Percentiles rank a stretch among this genome's conserved stretches.
These are phyloP conservation scores for Meles meles DNA, from an alignment of 2,113 vertebrate genomes.

Conservation along the genomic window DNA sequence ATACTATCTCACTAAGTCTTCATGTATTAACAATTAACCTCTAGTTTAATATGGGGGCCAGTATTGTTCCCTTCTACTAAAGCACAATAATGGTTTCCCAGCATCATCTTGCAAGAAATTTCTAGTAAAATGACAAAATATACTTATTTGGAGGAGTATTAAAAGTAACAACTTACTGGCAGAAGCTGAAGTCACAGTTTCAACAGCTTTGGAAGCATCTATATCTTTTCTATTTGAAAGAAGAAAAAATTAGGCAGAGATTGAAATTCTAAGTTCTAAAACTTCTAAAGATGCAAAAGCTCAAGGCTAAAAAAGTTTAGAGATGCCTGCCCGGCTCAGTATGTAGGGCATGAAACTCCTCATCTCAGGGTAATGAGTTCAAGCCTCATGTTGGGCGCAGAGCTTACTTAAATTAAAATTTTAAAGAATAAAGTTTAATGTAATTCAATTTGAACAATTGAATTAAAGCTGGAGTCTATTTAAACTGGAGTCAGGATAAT, in stretches of 20 bases:
- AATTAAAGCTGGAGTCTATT: background rate
- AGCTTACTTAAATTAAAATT: background rate
- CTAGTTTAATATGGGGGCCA: background rate
- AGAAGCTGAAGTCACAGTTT: slow-evolving; percentile 10
- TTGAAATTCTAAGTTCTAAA: slow-evolving; percentile 31
- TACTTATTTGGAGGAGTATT: background rate
- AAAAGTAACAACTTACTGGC: slow-evolving; percentile 68
- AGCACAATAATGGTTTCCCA: slow-evolving; percentile 27
- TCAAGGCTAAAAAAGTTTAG: background rate
- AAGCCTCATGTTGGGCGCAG: background rate
- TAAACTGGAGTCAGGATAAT: background rate
- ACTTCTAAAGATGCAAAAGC: background rate
- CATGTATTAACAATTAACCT: background rate
- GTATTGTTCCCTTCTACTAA: background rate
- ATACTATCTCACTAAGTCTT: background rate
- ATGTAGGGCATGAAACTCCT: background rate
- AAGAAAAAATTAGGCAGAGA: background rate
- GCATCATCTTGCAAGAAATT: background rate
- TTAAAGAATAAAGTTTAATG: background rate
- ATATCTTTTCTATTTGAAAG: slow-evolving; percentile 70
- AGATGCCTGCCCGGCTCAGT: background rate
- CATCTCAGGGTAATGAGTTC: background rate
- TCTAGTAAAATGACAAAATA: slow-evolving; percentile 34
- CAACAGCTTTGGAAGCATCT: slow-evolving; percentile 48
- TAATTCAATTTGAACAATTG: background rate